Conservation (phyloP, 1,140 invertebrate genomes). For the Macrosteles quadrilineatus region DNA sequence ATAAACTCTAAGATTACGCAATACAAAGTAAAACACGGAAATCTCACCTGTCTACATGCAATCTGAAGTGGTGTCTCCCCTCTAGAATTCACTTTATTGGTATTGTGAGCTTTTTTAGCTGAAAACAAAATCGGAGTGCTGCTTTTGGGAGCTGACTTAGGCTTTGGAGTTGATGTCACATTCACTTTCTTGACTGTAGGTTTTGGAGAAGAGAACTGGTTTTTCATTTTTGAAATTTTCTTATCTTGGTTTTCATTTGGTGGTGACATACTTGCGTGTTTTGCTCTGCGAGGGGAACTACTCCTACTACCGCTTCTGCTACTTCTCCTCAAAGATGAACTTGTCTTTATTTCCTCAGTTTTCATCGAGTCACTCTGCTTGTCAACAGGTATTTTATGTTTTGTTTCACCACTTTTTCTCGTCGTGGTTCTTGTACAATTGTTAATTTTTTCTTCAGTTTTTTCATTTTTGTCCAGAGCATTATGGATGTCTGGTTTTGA, state of each 20-base stretch:
- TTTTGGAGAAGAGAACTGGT: background rate
- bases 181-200: background rate
- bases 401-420: too few relatives aligned
- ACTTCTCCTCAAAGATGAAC: too few relatives aligned
- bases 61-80: constrained; percentile 2
- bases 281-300: too few relatives aligned
- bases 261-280: background rate
- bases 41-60: constrained; percentile 1
- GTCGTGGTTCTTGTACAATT: too few relatives aligned
- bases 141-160: background rate
- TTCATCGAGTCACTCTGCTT: too few relatives aligned
- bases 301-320: too few relatives aligned
- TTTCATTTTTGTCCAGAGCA: too few relatives aligned
- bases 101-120: background rate
- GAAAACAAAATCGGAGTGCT: background rate
- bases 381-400: too few relatives aligned
- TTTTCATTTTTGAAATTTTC: background rate
- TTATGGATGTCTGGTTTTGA: too few relatives aligned
- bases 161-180: background rate
- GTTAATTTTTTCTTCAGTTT: too few relatives aligned
- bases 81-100: background rate
- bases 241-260: background rate
- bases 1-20: background rate
- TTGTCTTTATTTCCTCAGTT: too few relatives aligned
- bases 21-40: background rate